A percentile compares a stretch with the other conserved stretches of the same genome.
Conservation (phyloP, 2,113 vertebrate genomes). For the Anarhynchus alexandrinus region DNA sequence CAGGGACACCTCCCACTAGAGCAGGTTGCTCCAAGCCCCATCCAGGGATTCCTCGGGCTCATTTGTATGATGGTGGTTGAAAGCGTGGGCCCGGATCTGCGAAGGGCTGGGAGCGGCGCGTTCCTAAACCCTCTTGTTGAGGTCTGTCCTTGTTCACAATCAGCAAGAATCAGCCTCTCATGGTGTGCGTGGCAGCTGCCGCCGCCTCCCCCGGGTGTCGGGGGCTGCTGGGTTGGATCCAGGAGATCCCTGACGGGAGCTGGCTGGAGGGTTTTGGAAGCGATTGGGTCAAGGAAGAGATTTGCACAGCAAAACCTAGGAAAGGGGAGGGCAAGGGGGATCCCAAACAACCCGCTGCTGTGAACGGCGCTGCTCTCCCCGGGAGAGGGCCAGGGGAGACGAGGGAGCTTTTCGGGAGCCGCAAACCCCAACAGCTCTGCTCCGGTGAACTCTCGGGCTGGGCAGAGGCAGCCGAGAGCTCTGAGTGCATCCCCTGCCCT, state of each 20-base stretch:
- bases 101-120: neutral
- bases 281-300: neutral
- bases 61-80: neutral
- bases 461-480: too few species aligned
- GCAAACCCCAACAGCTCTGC: neutral
- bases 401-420: neutral
- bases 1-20: too few species aligned
- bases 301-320: neutral
- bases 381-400: accelerated
- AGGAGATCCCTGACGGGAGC: neutral
- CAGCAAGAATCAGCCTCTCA: too few species aligned
- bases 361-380: accelerated
- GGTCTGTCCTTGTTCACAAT: neutral
- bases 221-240: neutral
- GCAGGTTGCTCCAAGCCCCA: too few species aligned
- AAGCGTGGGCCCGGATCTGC: neutral
- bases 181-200: neutral
- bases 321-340: neutral
- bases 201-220: accelerated
- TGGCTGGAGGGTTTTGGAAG: accelerated
- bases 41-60: neutral
- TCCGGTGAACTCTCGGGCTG: neutral
- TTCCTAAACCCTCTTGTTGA: neutral
- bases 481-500: neutral
- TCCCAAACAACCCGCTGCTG: neutral